phyloP scores from a whole-genome alignment of 1,140 invertebrate genomes.

The Cotesia glomerata region DNA sequence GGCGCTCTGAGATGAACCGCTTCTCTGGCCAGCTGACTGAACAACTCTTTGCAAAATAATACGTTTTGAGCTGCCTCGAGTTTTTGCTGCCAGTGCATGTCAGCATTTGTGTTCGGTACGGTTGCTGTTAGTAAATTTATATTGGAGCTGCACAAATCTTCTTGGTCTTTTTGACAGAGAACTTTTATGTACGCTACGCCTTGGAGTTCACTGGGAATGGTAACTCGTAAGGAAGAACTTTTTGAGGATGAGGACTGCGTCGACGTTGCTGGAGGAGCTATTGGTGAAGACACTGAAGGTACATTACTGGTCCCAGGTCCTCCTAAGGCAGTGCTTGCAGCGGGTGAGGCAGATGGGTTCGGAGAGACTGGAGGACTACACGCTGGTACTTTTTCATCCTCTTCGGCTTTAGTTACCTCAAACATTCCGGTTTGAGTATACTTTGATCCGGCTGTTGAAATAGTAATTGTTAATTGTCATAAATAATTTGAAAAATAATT shows the following conservation, averaged over 20 bases:
- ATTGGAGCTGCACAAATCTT: slow-evolving; percentile 80
- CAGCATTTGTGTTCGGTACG: slow-evolving; percentile 72
- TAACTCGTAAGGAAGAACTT: slow-evolving; percentile 87
- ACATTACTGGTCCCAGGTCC: background rate
- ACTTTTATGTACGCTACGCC: slow-evolving; percentile 96
- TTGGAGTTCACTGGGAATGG: slow-evolving; percentile 91
- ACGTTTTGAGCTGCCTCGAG: slow-evolving; percentile 96
- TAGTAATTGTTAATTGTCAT: slow-evolving; percentile 5
- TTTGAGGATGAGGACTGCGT: slow-evolving; percentile 56
- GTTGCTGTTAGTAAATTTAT: slow-evolving; percentile 77
- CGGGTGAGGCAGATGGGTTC: slow-evolving; percentile 42
- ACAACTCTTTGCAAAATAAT: slow-evolving; percentile 96
- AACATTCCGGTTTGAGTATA: slow-evolving; percentile 93
- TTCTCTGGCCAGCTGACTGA: slow-evolving; percentile 92
- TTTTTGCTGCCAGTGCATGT: slow-evolving; percentile 92
- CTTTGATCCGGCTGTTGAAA: slow-evolving; percentile 77
- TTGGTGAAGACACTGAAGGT: background rate
- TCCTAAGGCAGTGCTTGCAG: slow-evolving; percentile 12
- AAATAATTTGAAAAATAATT: background rate
- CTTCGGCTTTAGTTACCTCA: slow-evolving; percentile 94
- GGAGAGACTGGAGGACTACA: slow-evolving; percentile 66
- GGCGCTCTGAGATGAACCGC: slow-evolving; percentile 90
- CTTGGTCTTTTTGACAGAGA: slow-evolving; percentile 89
- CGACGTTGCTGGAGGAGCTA: slow-evolving; percentile 27
- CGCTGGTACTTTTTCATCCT: slow-evolving; percentile 68